phyloP scores from a whole-genome alignment of 1,140 invertebrate species.

The Lasioglossum baleicum region DNA sequence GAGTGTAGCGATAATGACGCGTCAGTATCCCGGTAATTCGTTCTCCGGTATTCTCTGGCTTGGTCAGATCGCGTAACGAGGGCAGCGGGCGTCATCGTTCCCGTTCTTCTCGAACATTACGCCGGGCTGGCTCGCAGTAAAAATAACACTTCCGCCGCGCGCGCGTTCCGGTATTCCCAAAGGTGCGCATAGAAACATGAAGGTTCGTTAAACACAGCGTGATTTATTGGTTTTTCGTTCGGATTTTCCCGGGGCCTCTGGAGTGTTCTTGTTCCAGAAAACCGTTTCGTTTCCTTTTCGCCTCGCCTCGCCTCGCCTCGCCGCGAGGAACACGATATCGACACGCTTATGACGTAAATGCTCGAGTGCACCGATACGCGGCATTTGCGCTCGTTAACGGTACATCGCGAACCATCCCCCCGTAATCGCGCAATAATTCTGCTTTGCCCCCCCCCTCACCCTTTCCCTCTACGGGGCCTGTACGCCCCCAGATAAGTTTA shows the following conservation, averaged over 20 bases:
- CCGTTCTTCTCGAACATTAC: slow-evolving; percentile 26
- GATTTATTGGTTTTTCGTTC: slow-evolving; percentile 60
- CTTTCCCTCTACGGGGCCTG: neutral
- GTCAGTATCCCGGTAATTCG: slow-evolving; percentile 4
- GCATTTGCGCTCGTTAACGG: slow-evolving; percentile 10
- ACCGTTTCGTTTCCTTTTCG: slow-evolving; percentile 36
- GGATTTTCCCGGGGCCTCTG: slow-evolving; percentile 49
- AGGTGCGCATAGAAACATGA: slow-evolving; percentile 58
- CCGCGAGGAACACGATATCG: slow-evolving; percentile 4
- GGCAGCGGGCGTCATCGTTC: slow-evolving; percentile 25
- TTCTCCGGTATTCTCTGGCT: neutral
- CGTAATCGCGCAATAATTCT: neutral
- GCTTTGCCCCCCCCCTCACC: neutral
- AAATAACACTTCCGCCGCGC: slow-evolving; percentile 31
- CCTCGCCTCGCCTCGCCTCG: neutral
- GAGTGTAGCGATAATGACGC: slow-evolving; percentile 6
- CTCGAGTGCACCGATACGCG: slow-evolving; percentile 10
- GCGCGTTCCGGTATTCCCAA: slow-evolving; percentile 48
- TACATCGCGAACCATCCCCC: neutral
- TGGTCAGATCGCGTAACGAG: slow-evolving; percentile 17
- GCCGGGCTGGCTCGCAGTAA: slow-evolving; percentile 14
- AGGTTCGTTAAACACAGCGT: slow-evolving; percentile 63
- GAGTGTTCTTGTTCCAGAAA: slow-evolving; percentile 59
- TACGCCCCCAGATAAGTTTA: neutral
- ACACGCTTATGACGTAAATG: neutral